Base-by-base conservation (phyloP, 2,888 invertebrate genomes). In the Hemaris fuciformis region DNA sequence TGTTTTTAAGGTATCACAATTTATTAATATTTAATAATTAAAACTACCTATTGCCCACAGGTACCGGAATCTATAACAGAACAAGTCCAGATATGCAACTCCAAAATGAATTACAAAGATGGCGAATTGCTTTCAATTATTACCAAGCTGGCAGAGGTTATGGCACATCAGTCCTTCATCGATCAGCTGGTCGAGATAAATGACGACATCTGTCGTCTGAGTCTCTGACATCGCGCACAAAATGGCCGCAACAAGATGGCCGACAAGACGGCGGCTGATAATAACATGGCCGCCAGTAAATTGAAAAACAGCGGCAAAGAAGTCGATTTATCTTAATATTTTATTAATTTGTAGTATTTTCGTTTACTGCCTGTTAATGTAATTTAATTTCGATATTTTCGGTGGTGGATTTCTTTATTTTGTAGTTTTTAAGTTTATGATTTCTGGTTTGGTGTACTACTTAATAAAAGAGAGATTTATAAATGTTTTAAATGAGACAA, bases 151-250 rank as follows among this genome's bases (percentile, higher is more conserved):
- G 94, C 96, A 20, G 93, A 92, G 66, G 94, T 96, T 59, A 93
- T 97, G 79, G 88, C 93, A 58, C 95, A 97, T 85, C 93, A 94
- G 71, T 89, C 93, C 64, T 98, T 97, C 83, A 93, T 97, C 74
- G 93, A 93, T 58, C 96, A 97, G 86, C 92, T 97, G 77, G 90
- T 97, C 70, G 94, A 95, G 72, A 96, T 98, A 79, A 97, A 98
- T 88, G 94, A 95, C 68, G 95, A 95, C 79, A 97, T 98, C 81
- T 95, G 95, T 84, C 94, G 94, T 75, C 93, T 97, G 88, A 95
- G 96, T 67, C 95, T 96, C 83, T 91, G 82, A 88, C 81, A 79
- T 67, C 59, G 63, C 48, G 65, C 69, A 61, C 72, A 74, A 76
- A 63, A 81, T 77, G 81, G 80, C 76, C 74, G 65, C 57, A 61